Percentiles rank a stretch among this genome's conserved stretches.
These are phyloP conservation scores for Myocastor coypus DNA, from an alignment of 2,113 vertebrate species.

Conservation along the genomic window DNA sequence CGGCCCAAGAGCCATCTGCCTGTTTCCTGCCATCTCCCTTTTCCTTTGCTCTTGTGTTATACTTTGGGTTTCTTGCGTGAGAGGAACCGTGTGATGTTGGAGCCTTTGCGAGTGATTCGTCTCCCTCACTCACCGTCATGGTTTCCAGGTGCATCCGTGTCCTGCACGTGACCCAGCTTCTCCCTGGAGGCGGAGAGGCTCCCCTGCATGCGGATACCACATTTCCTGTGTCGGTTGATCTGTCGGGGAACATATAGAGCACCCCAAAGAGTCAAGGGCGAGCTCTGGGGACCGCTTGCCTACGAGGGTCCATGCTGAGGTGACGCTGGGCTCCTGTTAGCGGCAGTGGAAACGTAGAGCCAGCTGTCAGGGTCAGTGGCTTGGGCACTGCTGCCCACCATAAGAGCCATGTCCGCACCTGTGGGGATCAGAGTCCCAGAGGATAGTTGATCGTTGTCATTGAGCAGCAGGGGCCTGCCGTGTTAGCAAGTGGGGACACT, in stretches of 20 bases:
- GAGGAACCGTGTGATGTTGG: neutral
- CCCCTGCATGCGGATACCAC: neutral
- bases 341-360: neutral
- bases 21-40: neutral
- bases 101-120: neutral
- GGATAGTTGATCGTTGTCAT: neutral
- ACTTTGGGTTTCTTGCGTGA: neutral
- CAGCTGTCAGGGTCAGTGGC: neutral
- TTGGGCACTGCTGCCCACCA: neutral
- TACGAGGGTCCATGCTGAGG: accelerated
- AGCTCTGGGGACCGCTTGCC: neutral
- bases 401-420: neutral
- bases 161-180: neutral
- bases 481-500: neutral
- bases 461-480: neutral
- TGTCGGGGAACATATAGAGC: neutral
- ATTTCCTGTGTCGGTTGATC: neutral
- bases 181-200: neutral
- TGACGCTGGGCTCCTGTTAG: neutral
- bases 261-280: neutral
- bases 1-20: neutral
- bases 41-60: neutral
- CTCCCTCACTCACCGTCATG: neutral
- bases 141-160: neutral
- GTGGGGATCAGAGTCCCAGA: neutral